Evolutionary conservation across 37 sponge, comb jelly and placozoan genomes (phyloP).

Genomic region (Ianthella basta): DNA sequence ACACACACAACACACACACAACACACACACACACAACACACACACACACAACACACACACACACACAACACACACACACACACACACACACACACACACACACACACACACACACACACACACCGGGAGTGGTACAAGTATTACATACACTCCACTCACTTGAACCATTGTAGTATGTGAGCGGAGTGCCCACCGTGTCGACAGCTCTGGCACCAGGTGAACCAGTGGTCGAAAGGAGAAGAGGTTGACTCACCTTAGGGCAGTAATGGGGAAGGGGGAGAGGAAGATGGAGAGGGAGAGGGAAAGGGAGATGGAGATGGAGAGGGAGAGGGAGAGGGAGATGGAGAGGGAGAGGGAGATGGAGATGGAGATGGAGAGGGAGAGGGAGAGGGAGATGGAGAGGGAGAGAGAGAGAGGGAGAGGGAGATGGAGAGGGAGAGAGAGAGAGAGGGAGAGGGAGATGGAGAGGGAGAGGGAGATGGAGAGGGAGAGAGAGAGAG

Average conservation of each 20-base stretch:
- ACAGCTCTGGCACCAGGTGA: conserved; percentile 93
- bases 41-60: neutral
- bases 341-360: neutral
- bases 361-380: neutral
- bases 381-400: neutral
- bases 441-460: conserved; percentile 12
- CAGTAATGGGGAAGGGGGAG: neutral
- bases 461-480: neutral
- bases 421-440: neutral
- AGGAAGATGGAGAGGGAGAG: neutral
- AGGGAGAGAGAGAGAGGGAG: neutral
- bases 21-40: too few relatives aligned
- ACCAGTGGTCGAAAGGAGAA: conserved; percentile 80
- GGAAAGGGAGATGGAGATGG: neutral
- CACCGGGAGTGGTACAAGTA: neutral
- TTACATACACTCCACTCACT: conserved; percentile 38
- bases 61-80: neutral
- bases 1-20: neutral
- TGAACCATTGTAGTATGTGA: conserved; percentile 87
- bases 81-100: neutral
- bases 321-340: neutral
- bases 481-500: neutral
- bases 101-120: neutral
- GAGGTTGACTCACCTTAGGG: neutral
- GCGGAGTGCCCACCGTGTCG: conserved; percentile 88